Conservation (phyloP, 1,140 invertebrate genomes). For the Caenorhabditis briggsae region DNA sequence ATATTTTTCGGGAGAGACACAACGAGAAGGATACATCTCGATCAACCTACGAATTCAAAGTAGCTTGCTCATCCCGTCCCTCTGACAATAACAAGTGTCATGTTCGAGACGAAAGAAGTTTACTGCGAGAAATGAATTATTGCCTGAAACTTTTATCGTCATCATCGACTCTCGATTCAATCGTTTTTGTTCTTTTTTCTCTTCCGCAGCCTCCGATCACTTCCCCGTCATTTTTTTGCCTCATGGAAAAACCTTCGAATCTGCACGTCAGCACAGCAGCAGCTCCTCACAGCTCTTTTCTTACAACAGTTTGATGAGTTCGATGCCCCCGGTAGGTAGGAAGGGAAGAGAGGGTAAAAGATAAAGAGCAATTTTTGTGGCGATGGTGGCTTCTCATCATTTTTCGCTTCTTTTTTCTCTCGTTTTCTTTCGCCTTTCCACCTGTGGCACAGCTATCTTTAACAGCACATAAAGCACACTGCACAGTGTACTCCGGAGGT, state of each 20-base stretch:
- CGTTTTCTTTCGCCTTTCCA: constrained; percentile 30
- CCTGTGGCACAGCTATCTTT: constrained; percentile 53
- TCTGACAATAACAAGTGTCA: constrained; percentile 5
- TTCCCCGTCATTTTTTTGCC: background rate
- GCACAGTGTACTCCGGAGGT: constrained; percentile 50
- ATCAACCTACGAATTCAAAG: background rate
- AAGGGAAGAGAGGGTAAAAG: background rate
- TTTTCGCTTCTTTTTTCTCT: background rate
- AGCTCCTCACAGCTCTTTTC: constrained; percentile 21
- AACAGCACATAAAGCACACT: constrained; percentile 42
- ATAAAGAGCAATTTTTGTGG: background rate
- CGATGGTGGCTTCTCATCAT: constrained; percentile 22
- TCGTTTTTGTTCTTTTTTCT: background rate
- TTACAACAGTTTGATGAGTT: constrained; percentile 19
- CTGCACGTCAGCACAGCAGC: constrained; percentile 26
- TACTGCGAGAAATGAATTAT: background rate
- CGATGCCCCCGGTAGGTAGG: constrained; percentile 19
- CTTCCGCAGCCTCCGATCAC: background rate
- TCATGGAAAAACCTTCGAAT: constrained; percentile 19
- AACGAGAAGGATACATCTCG: background rate
- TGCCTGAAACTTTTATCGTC: constrained; percentile 7
- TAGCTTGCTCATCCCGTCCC: background rate
- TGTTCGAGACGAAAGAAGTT: background rate
- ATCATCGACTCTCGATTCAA: background rate
- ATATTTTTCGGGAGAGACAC: background rate